phyloP scores from a whole-genome alignment of 2,797 vertebrate genomes.

The Thamnophis elegans region DNA sequence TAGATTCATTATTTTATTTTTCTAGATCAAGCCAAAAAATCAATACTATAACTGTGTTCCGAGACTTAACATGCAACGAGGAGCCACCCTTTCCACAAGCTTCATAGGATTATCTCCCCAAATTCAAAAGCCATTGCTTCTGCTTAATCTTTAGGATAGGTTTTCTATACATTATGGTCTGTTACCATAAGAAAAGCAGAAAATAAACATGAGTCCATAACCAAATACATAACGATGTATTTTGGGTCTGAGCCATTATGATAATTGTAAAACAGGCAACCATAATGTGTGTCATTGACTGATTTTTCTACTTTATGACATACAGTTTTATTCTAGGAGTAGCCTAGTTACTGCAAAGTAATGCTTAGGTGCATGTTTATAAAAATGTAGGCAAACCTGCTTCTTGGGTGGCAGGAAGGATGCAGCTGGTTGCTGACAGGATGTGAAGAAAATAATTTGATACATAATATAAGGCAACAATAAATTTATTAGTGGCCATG shows the following conservation, averaged over 20 bases:
- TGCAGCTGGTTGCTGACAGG: neutral
- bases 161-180: neutral
- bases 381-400: conserved; percentile 10
- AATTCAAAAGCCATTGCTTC: neutral
- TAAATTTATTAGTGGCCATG: neutral
- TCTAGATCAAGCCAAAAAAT: neutral
- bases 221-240: neutral
- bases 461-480: neutral
- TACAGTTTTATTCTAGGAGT: neutral
- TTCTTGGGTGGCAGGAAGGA: neutral
- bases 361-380: neutral
- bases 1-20: neutral
- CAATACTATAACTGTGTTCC: neutral
- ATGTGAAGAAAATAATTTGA: neutral
- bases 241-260: neutral
- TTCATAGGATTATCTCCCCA: neutral
- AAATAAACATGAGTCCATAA: neutral
- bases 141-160: neutral
- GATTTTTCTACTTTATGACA: neutral
- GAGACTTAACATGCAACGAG: neutral
- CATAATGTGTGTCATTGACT: neutral
- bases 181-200: neutral
- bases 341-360: neutral
- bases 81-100: neutral
- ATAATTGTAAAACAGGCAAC: neutral